A percentile compares a stretch with the other conserved stretches of the same genome.
Evolutionary conservation across 2,888 invertebrate species (phyloP).

Genomic region (Cetonia aurata): DNA sequence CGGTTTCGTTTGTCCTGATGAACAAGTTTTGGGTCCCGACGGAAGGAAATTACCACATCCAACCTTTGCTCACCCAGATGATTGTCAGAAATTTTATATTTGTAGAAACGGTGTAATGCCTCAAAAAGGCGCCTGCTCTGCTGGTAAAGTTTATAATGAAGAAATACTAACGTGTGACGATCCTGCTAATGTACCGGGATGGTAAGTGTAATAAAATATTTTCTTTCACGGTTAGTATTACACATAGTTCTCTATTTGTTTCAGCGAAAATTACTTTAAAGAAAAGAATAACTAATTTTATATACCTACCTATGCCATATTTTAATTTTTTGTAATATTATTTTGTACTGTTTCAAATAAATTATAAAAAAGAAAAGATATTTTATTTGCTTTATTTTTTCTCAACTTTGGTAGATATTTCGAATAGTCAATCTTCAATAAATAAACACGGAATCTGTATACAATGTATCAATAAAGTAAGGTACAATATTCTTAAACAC

Average conservation of each 20-base stretch:
- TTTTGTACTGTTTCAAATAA: slow-evolving; percentile 40
- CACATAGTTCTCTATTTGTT: slow-evolving; percentile 50
- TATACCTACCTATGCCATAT: slow-evolving; percentile 25
- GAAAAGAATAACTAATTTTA: slow-evolving; percentile 50
- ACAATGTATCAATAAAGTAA: no score
- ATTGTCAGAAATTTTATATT: slow-evolving; percentile 87
- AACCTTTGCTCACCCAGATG: slow-evolving; percentile 82
- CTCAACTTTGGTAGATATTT: no score
- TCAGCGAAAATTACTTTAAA: slow-evolving; percentile 61
- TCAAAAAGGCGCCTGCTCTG: slow-evolving; percentile 80
- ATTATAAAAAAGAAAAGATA: slow-evolving; percentile 16
- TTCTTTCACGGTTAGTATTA: background rate
- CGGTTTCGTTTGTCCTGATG: slow-evolving; percentile 82
- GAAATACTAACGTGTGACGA: slow-evolving; percentile 82
- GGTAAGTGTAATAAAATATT: slow-evolving; percentile 68
- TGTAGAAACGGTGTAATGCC: slow-evolving; percentile 83
- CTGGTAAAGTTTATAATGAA: slow-evolving; percentile 83
- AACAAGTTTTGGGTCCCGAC: slow-evolving; percentile 75
- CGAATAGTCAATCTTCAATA: no score
- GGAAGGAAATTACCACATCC: slow-evolving; percentile 81
- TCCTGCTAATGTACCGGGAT: slow-evolving; percentile 82
- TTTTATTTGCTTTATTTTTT: background rate
- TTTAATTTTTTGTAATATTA: slow-evolving; percentile 18
- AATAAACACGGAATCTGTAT: no score
- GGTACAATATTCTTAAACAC: no score